Percentiles rank a stretch among this genome's conserved stretches.
These are phyloP conservation scores for Henricia sp. DNA, from an alignment of 53 echinoderm and acorn worm species.

Conservation along the genomic window DNA sequence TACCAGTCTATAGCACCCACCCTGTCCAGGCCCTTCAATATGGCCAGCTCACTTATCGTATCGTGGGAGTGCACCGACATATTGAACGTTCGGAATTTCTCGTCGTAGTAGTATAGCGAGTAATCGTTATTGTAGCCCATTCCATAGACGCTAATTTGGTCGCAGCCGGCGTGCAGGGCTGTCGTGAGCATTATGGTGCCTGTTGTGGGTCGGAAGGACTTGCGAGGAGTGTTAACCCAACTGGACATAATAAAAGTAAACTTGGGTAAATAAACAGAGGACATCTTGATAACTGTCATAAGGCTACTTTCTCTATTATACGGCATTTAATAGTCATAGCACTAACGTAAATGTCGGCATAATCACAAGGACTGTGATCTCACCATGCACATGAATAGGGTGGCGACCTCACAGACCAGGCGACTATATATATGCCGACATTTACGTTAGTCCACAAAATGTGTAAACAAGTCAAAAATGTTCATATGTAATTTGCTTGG, in stretches of 20 bases:
- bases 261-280: too few species aligned
- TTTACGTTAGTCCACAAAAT: too few species aligned
- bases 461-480: too few species aligned
- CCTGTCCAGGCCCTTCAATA: constrained; percentile 58
- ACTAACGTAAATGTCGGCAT: too few species aligned
- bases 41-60: constrained; percentile 65
- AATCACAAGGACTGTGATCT: not conserved
- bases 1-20: constrained; percentile 14
- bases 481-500: too few species aligned
- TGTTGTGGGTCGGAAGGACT: constrained; percentile 89
- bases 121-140: constrained; percentile 86
- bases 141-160: constrained; percentile 80
- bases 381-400: too few species aligned
- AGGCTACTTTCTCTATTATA: too few species aligned
- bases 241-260: constrained; percentile 34
- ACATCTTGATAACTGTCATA: too few species aligned
- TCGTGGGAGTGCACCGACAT: constrained; percentile 75
- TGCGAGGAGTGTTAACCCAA: constrained; percentile 74
- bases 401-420: too few species aligned
- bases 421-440: too few species aligned
- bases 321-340: too few species aligned
- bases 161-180: constrained; percentile 33
- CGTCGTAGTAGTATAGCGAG: constrained; percentile 86
- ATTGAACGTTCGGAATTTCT: constrained; percentile 42
- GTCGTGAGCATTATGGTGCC: constrained; percentile 75